phyloP scores from a whole-genome alignment of 1,140 invertebrate species.

The Trypoxylus dichotomus region DNA sequence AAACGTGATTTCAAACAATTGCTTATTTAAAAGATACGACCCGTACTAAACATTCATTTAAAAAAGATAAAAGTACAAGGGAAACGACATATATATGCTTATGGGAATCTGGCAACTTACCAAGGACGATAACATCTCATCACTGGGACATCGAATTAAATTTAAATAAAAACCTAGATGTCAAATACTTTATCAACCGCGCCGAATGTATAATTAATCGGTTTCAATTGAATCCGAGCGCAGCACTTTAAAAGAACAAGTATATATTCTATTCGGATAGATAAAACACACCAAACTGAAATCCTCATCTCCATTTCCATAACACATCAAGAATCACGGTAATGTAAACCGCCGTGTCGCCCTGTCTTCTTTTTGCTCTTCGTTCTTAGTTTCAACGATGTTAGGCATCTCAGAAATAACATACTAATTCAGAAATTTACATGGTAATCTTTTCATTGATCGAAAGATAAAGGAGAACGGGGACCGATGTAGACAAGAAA shows the following conservation, averaged over 20 bases:
- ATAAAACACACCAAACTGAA: constrained; percentile 9
- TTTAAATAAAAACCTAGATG: constrained; percentile 13
- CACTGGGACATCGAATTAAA: constrained; percentile 6
- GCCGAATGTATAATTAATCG: constrained; percentile 15
- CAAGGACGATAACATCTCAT: constrained; percentile 10
- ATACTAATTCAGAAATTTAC: constrained; percentile 24
- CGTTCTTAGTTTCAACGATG: constrained; percentile 9
- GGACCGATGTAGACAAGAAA: constrained; percentile 16
- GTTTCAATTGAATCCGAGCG: constrained; percentile 10
- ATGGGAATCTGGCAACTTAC: background rate
- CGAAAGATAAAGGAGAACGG: constrained; percentile 19
- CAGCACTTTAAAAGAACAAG: constrained; percentile 10
- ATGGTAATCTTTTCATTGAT: constrained; percentile 24
- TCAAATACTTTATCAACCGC: constrained; percentile 10
- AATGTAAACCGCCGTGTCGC: constrained; percentile 6
- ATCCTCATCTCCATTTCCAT: constrained; percentile 9
- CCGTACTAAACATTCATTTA: background rate
- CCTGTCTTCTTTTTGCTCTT: background rate
- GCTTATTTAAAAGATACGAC: background rate
- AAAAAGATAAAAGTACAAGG: background rate
- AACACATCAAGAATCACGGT: constrained; percentile 16
- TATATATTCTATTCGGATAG: background rate
- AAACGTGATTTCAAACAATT: background rate
- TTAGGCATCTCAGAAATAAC: constrained; percentile 22
- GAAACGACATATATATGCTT: background rate